Percentiles rank a stretch among this genome's conserved stretches.
phyloP scores from a whole-genome alignment of 2,888 invertebrate genomes.

The Sisyra terminalis region DNA sequence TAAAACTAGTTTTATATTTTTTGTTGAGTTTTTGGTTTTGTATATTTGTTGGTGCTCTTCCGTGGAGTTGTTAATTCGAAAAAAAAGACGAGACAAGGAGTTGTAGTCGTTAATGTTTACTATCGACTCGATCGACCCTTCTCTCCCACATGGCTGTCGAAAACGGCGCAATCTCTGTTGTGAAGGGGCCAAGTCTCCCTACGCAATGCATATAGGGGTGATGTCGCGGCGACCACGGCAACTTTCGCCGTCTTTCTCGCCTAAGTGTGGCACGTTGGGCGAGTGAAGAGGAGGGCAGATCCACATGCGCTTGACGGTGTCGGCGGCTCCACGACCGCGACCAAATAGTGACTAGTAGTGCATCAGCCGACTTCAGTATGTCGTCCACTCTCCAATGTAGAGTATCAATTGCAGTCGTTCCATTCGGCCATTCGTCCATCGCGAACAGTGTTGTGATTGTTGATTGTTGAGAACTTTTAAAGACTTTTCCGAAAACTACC shows the following conservation, averaged over 20 bases:
- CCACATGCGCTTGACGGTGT: no score
- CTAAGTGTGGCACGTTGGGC: not conserved
- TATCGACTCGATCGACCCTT: no score
- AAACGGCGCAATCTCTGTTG: no score
- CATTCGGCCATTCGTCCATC: not conserved
- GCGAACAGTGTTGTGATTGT: conserved; percentile 1
- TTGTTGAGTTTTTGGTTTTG: no score
- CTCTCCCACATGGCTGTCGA: no score
- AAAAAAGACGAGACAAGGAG: no score
- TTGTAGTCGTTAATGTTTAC: no score
- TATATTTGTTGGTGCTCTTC: no score
- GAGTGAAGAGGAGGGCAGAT: not conserved
- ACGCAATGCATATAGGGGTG: not conserved
- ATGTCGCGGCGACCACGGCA: not conserved
- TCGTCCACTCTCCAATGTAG: conserved; percentile 1
- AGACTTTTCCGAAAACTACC: not conserved
- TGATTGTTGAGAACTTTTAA: conserved; percentile 1
- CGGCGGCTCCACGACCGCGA: no score
- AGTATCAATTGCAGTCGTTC: not conserved
- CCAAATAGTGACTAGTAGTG: not conserved
- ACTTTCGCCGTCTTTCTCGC: not conserved
- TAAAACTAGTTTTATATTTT: no score
- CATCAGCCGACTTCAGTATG: conserved; percentile 8
- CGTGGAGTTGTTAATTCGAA: no score
- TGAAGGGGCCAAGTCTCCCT: not conserved